A percentile compares a stretch with the other conserved stretches of the same genome.
Conservation (phyloP, 2,888 invertebrate species). For the Formica aserva region DNA sequence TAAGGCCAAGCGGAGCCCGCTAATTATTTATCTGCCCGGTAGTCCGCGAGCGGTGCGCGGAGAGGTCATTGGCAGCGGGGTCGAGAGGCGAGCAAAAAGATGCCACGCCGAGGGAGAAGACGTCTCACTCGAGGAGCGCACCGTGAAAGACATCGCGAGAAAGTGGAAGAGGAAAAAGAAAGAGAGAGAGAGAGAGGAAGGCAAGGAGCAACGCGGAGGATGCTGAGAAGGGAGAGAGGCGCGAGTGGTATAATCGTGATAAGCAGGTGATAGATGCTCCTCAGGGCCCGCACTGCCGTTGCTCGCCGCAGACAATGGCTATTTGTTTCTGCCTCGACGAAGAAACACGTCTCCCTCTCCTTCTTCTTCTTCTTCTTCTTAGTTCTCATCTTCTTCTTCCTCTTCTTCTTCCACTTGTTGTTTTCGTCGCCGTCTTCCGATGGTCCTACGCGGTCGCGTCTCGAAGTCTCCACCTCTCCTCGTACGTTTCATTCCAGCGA, state of each 20-base stretch:
- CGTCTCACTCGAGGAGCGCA: slow-evolving; percentile 77
- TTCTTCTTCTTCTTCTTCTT: slow-evolving; percentile 36
- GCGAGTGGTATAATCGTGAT: slow-evolving; percentile 86
- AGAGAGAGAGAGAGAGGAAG: slow-evolving; percentile 29
- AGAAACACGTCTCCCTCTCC: slow-evolving; percentile 64
- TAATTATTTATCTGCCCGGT: slow-evolving; percentile 72
- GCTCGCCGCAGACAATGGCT: slow-evolving; percentile 84
- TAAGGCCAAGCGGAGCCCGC: slow-evolving; percentile 62
- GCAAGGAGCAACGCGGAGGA: slow-evolving; percentile 59
- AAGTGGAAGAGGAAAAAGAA: slow-evolving; percentile 17
- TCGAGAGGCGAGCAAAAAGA: slow-evolving; percentile 78
- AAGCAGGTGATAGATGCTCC: slow-evolving; percentile 86
- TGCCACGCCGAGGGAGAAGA: slow-evolving; percentile 68
- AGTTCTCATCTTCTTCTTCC: slow-evolving; percentile 47
- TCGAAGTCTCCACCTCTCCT: slow-evolving; percentile 40
- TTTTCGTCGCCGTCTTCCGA: slow-evolving; percentile 44
- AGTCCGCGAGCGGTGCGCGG: slow-evolving; percentile 34
- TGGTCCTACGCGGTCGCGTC: slow-evolving; percentile 38
- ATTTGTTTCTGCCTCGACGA: slow-evolving; percentile 84
- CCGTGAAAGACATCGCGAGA: slow-evolving; percentile 46
- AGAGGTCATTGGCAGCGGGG: slow-evolving; percentile 78
- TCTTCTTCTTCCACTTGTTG: slow-evolving; percentile 27
- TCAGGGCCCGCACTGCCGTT: slow-evolving; percentile 82
- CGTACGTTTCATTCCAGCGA: slow-evolving; percentile 13
- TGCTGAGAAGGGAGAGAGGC: slow-evolving; percentile 74